Evolutionary conservation across 1,140 invertebrate species (phyloP).

Genomic region (Diorhabda elongata): DNA sequence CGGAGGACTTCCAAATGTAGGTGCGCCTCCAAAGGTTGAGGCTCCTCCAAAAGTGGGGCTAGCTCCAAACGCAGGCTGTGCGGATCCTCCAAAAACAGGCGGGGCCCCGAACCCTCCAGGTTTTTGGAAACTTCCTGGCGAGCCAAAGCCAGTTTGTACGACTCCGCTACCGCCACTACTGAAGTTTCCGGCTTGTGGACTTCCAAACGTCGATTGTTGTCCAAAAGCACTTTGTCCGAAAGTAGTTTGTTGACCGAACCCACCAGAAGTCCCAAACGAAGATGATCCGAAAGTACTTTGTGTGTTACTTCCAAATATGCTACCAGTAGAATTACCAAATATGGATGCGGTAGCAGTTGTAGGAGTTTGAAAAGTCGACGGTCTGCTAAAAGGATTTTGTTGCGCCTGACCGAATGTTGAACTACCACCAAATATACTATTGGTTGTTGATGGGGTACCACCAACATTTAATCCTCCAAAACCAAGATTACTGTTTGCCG

Average conservation of each 20-base stretch:
- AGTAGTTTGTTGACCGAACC: conserved; percentile 30
- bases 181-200: conserved; percentile 32
- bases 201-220: conserved; percentile 28
- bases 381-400: conserved; percentile 16
- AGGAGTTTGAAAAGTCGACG: neutral
- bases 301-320: conserved; percentile 15
- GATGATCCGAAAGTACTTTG: conserved; percentile 15
- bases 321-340: conserved; percentile 22
- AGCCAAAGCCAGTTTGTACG: conserved; percentile 43
- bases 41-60: conserved; percentile 51
- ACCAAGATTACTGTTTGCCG: conserved; percentile 17
- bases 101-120: conserved; percentile 48
- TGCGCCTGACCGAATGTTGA: neutral
- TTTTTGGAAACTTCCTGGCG: conserved; percentile 35
- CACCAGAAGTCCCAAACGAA: conserved; percentile 16
- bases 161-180: conserved; percentile 40
- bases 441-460: conserved; percentile 21
- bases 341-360: conserved; percentile 23
- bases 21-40: conserved; percentile 51
- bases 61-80: conserved; percentile 47
- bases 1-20: conserved; percentile 49
- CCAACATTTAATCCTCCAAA: conserved; percentile 37
- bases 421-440: conserved; percentile 11
- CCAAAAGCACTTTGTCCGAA: conserved; percentile 31
- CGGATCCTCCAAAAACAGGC: conserved; percentile 48